These are phyloP conservation scores for Stigmatopora nigra DNA, from an alignment of 2,113 vertebrate genomes.

Conservation along the genomic window DNA sequence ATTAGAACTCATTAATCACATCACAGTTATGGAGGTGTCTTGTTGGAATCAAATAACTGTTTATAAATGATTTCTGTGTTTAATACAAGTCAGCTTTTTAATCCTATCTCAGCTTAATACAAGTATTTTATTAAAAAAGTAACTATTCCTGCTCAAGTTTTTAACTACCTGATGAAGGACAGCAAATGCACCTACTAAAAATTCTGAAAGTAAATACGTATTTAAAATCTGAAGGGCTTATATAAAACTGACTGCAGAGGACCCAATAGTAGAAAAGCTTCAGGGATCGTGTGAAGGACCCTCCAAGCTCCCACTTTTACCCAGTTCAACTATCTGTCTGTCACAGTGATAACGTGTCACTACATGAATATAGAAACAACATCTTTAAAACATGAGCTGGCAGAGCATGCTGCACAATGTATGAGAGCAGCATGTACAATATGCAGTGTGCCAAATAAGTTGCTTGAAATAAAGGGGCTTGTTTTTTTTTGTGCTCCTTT, in stretches of 20 bases:
- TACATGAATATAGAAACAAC: slow-evolving; percentile 43
- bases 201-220: slow-evolving; percentile 39
- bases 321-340: slow-evolving; percentile 48
- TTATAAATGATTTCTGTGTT: slow-evolving; percentile 4
- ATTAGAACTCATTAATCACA: slow-evolving; percentile 34
- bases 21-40: slow-evolving; percentile 31
- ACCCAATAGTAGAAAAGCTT: slow-evolving; percentile 23
- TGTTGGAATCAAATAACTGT: slow-evolving; percentile 10
- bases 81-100: slow-evolving; percentile 26
- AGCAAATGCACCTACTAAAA: slow-evolving; percentile 30
- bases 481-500: too few species aligned
- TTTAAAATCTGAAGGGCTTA: slow-evolving; percentile 23
- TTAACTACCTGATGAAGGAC: slow-evolving; percentile 2
- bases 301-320: slow-evolving; percentile 31
- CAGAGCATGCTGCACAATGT: slow-evolving; percentile 16
- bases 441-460: background rate
- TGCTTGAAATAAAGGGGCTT: too few species aligned
- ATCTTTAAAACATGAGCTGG: slow-evolving; percentile 63
- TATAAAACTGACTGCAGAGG: slow-evolving; percentile 14
- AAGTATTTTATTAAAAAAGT: slow-evolving; percentile 24
- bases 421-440: background rate
- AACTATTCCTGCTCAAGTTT: slow-evolving; percentile 34
- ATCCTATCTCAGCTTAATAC: slow-evolving; percentile 12
- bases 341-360: slow-evolving; percentile 52
- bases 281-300: slow-evolving; percentile 24